phyloP scores from a whole-genome alignment of 2,888 invertebrate species.

The Callinectes sapidus region DNA sequence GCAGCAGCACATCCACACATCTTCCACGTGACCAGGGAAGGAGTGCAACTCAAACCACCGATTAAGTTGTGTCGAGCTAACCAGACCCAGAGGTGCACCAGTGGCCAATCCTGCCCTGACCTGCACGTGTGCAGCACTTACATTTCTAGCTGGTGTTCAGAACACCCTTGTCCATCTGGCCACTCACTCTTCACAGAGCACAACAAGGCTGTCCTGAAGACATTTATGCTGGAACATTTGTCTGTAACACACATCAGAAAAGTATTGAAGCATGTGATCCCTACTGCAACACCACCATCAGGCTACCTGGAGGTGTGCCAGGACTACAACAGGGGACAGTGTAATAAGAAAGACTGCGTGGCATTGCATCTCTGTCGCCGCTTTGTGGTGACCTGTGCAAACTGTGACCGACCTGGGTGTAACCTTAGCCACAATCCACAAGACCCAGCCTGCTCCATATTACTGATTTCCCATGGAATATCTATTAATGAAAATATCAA shows the following conservation, averaged over 20 bases:
- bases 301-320: slow-evolving; percentile 50
- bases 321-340: slow-evolving; percentile 49
- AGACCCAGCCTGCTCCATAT: slow-evolving; percentile 25
- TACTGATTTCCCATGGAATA: slow-evolving; percentile 43
- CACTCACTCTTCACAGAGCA: slow-evolving; percentile 63
- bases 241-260: not conserved
- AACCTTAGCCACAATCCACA: slow-evolving; percentile 50
- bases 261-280: slow-evolving; percentile 14
- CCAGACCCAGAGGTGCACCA: slow-evolving; percentile 41
- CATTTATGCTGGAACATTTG: slow-evolving; percentile 45
- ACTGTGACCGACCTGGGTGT: slow-evolving; percentile 38
- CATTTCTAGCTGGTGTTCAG: slow-evolving; percentile 44
- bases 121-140: slow-evolving; percentile 55
- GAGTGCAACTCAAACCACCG: slow-evolving; percentile 45
- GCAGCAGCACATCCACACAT: slow-evolving; percentile 13
- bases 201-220: slow-evolving; percentile 53
- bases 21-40: slow-evolving; percentile 44
- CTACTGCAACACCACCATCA: not conserved
- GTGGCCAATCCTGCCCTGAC: slow-evolving; percentile 35
- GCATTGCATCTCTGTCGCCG: slow-evolving; percentile 56
- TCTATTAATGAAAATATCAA: slow-evolving; percentile 60
- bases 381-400: slow-evolving; percentile 44
- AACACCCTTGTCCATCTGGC: slow-evolving; percentile 44
- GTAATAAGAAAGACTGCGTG: slow-evolving; percentile 37
- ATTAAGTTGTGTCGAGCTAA: slow-evolving; percentile 41